Conservation (phyloP, 2,797 vertebrate species). For the Microchirus variegatus region DNA sequence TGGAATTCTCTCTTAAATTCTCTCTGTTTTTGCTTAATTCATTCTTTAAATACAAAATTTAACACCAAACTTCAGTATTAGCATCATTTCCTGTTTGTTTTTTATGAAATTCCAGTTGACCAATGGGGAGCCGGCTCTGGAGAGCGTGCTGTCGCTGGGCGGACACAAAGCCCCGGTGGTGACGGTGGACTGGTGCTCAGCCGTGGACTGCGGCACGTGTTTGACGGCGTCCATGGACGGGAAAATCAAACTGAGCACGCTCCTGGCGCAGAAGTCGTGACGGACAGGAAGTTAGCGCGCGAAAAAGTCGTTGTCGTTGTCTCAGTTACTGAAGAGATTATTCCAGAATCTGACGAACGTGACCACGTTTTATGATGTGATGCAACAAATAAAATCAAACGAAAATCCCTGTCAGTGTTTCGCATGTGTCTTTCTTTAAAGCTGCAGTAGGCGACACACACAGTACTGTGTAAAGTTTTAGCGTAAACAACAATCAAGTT, state of each 20-base stretch:
- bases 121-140: conserved; percentile 85
- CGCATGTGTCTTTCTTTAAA: too few relatives aligned
- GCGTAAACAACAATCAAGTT: too few relatives aligned
- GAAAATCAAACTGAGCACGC: conserved; percentile 95
- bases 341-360: neutral
- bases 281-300: neutral
- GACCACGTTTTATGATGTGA: neutral
- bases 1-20: too few relatives aligned
- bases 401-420: too few relatives aligned
- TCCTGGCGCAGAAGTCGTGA: conserved; percentile 91
- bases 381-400: neutral
- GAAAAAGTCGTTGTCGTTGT: too few relatives aligned
- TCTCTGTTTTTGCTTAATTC: too few relatives aligned
- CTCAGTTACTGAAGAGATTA: neutral
- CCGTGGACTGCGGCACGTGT: conserved; percentile 96
- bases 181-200: conserved; percentile 95
- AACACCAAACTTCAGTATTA: neutral
- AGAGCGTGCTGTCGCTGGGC: conserved; percentile 88
- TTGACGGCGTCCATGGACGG: conserved; percentile 98
- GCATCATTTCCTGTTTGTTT: neutral
- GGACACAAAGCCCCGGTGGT: conserved; percentile 96
- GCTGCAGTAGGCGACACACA: too few relatives aligned
- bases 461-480: too few relatives aligned
- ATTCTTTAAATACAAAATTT: too few relatives aligned
- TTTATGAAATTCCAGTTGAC: conserved; percentile 79